phyloP scores from a whole-genome alignment of 2,113 vertebrate species.

The Orthonyx spaldingii region DNA sequence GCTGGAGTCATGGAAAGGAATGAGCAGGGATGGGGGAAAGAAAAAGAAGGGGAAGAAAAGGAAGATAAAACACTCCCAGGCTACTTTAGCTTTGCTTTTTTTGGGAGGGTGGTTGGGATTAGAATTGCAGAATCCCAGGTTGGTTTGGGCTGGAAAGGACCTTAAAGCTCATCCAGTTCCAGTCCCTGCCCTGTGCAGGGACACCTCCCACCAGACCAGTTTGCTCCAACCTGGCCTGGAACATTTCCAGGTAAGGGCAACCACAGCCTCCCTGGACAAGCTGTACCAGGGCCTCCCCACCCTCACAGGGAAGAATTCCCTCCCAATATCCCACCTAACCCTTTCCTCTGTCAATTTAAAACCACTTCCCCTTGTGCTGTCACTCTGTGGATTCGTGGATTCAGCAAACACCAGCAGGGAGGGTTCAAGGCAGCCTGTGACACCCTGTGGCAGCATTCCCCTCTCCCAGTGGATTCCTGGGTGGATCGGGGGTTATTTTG shows the following conservation, averaged over 20 bases:
- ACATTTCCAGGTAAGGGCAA: background rate
- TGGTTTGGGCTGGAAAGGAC: background rate
- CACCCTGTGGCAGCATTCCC: accelerated
- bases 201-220: background rate
- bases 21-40: background rate
- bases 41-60: background rate
- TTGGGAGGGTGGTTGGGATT: background rate
- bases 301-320: background rate
- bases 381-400: accelerated
- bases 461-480: background rate
- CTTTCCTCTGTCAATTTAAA: too few relatives aligned
- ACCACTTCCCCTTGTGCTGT: background rate
- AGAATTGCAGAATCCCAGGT: background rate
- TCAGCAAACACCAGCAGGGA: background rate
- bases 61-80: background rate
- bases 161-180: background rate
- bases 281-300: background rate
- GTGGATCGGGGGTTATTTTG: background rate
- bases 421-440: background rate
- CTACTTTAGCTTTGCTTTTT: background rate
- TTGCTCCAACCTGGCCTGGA: background rate
- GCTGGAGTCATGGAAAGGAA: background rate
- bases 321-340: background rate
- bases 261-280: background rate
- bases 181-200: background rate